Percentiles rank a stretch among this genome's conserved stretches.
phyloP scores from a whole-genome alignment of 2,797 vertebrate species.

The Masticophis lateralis region DNA sequence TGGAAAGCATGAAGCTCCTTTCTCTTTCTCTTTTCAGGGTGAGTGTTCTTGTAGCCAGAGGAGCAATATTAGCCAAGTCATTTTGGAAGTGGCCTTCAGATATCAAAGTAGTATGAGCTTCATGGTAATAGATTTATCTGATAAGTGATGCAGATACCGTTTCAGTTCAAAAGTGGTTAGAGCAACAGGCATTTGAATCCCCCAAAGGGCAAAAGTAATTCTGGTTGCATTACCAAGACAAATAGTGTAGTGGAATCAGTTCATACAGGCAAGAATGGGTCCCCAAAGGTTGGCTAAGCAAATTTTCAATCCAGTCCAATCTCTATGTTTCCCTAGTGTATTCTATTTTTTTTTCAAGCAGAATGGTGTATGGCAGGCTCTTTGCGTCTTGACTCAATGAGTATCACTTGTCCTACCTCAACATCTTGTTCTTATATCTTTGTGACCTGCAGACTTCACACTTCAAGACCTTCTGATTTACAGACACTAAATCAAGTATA shows the following conservation, averaged over 20 bases:
- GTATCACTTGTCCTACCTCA: not conserved
- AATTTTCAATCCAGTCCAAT: constrained; percentile 60
- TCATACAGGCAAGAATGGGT: constrained; percentile 56
- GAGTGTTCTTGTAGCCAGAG: not conserved
- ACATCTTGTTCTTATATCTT: constrained; percentile 1
- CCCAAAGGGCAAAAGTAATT: constrained; percentile 54
- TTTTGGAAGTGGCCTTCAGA: not conserved
- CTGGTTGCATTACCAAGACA: constrained; percentile 60
- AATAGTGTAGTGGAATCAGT: constrained; percentile 52
- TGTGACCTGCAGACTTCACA: not conserved
- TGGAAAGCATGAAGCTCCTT: not conserved
- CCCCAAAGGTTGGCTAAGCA: constrained; percentile 56
- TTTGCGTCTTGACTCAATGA: constrained; percentile 27
- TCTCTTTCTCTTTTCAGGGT: not conserved
- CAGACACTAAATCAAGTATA: not conserved
- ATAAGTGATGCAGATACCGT: not conserved
- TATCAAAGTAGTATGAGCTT: not conserved
- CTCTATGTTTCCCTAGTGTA: constrained; percentile 38
- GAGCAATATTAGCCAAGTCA: not conserved
- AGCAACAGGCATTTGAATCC: constrained; percentile 50
- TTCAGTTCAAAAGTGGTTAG: constrained; percentile 31
- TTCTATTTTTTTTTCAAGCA: constrained; percentile 34
- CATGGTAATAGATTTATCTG: not conserved
- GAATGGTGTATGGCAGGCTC: constrained; percentile 24
- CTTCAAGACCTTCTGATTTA: not conserved